Evolutionary conservation across 2,888 invertebrate species (phyloP), one percentile per base, ranked within the genome.

Genomic region (Alitta virens): DNA sequence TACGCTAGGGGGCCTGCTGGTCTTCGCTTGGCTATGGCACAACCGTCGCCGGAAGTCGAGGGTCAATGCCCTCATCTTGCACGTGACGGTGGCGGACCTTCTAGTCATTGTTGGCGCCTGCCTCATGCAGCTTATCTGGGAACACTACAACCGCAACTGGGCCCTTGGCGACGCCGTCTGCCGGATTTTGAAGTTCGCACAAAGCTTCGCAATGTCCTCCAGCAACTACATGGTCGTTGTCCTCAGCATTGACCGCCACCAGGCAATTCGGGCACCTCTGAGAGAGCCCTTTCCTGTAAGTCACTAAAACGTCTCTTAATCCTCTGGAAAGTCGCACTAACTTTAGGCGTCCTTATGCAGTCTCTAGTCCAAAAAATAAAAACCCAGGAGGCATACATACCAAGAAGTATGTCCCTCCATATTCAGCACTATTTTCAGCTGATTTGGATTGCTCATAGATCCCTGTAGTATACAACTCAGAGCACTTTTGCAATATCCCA

Each of bases 181-280:
- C 64, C 74, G 76, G 57, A 63, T 78, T 23, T 66, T 81, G 57
- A 82, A 82, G 69, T 78, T 79, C 66, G 62, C 74, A 2, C 80
- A 80, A 68, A 78, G 77, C 40, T 78, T 79, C 57, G 68, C 77
- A 21, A 74, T 81, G 62, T 76, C 77, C 63, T 71, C 77, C 43
- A 80, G 80, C 65, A 78, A 76, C 46, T 78, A 78, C 66, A 78
- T 80, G 76, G 66, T 82, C 40, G 76, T 82, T 2, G 77, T 79
- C 9, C 77, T 82, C 33, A 81, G 80, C 25, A 63, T 80, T 9
- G 82, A 82, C 68, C 69, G 82, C 16, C 79, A 80, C 62, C 78
- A 77, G 64, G 82, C 82, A 38, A 81, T 82, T 26, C 63, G 77
- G 21, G 66, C 76, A n/a, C 82, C 82, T 0, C 73, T 82, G 9